These are phyloP conservation scores for Siniperca obscura DNA, from an alignment of 2,797 vertebrate genomes.

Conservation along the genomic window DNA sequence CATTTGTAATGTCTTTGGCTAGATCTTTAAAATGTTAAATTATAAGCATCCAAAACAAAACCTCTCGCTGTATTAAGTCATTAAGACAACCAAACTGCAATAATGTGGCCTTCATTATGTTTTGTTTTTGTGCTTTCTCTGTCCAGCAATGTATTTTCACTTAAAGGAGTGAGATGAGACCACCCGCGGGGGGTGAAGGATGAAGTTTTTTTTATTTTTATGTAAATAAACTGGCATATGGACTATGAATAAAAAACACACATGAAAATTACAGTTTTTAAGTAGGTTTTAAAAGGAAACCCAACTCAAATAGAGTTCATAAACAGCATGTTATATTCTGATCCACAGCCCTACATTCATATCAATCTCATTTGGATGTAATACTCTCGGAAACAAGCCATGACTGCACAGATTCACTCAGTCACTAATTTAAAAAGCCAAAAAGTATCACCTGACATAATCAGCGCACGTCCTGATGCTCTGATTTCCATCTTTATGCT, in stretches of 20 bases:
- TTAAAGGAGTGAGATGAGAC: too few relatives aligned
- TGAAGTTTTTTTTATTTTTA: too few relatives aligned
- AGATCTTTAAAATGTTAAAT: constrained; percentile 7
- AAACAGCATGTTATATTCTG: background rate
- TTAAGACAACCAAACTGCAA: constrained; percentile 61
- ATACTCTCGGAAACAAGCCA: background rate
- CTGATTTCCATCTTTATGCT: background rate
- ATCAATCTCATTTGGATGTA: background rate
- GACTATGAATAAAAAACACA: too few relatives aligned
- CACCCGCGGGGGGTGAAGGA: too few relatives aligned
- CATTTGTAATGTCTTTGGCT: constrained; percentile 11
- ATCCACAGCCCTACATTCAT: background rate
- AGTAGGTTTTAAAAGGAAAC: background rate
- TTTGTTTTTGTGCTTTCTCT: constrained; percentile 28
- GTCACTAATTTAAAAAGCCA: background rate
- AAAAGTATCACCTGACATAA: background rate
- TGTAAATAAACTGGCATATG: too few relatives aligned
- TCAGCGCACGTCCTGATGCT: background rate
- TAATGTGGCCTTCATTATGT: constrained; percentile 61
- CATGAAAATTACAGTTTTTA: background rate
- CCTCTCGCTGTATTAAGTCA: constrained; percentile 3
- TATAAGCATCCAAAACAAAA: constrained; percentile 18
- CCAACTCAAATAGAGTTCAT: background rate
- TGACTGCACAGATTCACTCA: background rate
- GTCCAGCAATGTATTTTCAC: constrained; percentile 17